phyloP scores from a whole-genome alignment of 2,113 vertebrate genomes.

The Pterocles gutturalis region DNA sequence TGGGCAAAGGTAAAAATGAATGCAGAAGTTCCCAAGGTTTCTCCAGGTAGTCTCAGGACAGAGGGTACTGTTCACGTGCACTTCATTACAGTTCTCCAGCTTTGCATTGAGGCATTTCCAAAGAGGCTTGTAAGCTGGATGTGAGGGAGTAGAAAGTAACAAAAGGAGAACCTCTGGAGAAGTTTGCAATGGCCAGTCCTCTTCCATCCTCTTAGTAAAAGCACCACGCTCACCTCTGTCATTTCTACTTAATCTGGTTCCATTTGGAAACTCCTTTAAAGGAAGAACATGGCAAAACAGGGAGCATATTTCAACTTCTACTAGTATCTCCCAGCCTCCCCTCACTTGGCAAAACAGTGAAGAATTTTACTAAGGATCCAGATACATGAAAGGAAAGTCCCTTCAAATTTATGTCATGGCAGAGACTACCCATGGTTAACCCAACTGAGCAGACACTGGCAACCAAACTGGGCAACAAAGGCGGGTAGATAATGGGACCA shows the following conservation, averaged over 20 bases:
- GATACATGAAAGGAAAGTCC: background rate
- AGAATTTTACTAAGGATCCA: background rate
- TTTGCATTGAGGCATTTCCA: background rate
- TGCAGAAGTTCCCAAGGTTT: background rate
- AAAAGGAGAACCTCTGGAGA: background rate
- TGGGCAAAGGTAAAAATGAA: background rate
- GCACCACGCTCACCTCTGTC: background rate
- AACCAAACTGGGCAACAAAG: background rate
- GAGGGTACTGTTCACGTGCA: background rate
- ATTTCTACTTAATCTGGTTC: background rate
- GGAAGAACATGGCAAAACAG: background rate
- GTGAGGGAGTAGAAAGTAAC: background rate
- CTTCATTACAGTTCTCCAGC: background rate
- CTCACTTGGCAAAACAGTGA: background rate
- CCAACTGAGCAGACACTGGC: background rate
- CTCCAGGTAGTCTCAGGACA: background rate
- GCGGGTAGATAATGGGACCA: accelerated
- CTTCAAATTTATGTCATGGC: background rate
- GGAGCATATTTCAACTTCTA: background rate
- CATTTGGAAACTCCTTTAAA: background rate
- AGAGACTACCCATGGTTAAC: background rate
- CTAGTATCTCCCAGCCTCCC: background rate
- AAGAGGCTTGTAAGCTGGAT: background rate
- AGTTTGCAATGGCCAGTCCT: background rate
- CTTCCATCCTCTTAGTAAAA: background rate